Percentiles rank a stretch among this genome's conserved stretches.
Conservation (phyloP, 1,140 invertebrate genomes). For the Ephestia elutella region DNA sequence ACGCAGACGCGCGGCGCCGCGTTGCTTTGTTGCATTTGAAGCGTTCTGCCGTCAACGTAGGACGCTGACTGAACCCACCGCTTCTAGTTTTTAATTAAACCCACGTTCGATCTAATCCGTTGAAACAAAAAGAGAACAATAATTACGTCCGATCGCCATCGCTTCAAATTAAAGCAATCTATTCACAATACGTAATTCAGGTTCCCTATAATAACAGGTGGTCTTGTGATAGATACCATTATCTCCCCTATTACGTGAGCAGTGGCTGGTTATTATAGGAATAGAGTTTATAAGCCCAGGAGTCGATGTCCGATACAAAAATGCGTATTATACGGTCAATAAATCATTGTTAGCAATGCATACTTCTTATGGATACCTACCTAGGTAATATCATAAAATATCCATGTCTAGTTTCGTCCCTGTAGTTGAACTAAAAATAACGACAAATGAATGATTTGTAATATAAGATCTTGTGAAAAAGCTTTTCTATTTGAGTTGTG, state of each 20-base stretch:
- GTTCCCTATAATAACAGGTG: constrained; percentile 2
- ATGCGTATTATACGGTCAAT: background rate
- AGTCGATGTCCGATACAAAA: background rate
- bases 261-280: background rate
- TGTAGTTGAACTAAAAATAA: no score
- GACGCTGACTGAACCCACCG: no score
- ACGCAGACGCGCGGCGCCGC: no score
- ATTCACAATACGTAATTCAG: constrained; percentile 5
- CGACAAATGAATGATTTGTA: no score
- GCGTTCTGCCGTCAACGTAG: no score
- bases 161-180: constrained; percentile 1
- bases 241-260: background rate
- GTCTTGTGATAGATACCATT: background rate
- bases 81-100: background rate
- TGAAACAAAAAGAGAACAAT: background rate
- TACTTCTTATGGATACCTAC: no score
- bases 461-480: no score
- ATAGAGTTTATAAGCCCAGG: background rate
- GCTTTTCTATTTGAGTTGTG: no score
- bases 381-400: no score
- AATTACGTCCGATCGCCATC: background rate
- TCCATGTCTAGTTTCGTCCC: no score
- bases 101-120: background rate
- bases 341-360: background rate
- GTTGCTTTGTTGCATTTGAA: no score